These are phyloP conservation scores for Dendrocopos noguchii DNA, from an alignment of 2,113 vertebrate species.

Conservation along the genomic window DNA sequence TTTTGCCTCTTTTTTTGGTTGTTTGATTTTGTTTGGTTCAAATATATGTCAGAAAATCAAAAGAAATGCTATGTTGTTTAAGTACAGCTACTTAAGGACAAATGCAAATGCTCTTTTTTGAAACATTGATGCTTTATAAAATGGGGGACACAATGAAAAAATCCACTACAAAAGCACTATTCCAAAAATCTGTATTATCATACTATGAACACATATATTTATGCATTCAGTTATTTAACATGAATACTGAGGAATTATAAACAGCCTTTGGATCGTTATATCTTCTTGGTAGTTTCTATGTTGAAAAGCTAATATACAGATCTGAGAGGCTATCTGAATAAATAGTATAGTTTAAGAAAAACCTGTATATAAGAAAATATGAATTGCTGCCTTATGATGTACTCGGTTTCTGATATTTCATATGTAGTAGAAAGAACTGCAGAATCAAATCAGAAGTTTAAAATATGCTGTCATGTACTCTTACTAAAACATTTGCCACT, in stretches of 20 bases:
- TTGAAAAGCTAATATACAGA: background rate
- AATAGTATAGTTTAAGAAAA: background rate
- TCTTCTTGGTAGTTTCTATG: background rate
- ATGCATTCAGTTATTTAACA: background rate
- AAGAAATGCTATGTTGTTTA: background rate
- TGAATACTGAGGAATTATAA: background rate
- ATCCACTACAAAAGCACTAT: background rate
- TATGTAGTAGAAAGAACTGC: background rate
- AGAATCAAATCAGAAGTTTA: constrained; percentile 10
- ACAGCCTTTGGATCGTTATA: background rate
- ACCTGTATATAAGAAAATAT: background rate
- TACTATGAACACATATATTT: background rate
- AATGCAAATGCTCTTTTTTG: background rate
- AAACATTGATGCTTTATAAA: background rate
- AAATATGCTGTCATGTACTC: background rate
- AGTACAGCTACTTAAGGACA: background rate
- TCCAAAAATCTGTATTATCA: background rate
- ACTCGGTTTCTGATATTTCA: background rate
- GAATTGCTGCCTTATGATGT: background rate
- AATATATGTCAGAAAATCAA: background rate
- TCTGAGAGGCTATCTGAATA: background rate
- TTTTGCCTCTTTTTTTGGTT: background rate
- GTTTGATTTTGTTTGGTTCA: background rate
- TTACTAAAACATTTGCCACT: background rate
- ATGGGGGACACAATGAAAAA: background rate